Evolutionary conservation across 2,888 invertebrate species (phyloP).

Genomic region (Ypsolopha sequella): DNA sequence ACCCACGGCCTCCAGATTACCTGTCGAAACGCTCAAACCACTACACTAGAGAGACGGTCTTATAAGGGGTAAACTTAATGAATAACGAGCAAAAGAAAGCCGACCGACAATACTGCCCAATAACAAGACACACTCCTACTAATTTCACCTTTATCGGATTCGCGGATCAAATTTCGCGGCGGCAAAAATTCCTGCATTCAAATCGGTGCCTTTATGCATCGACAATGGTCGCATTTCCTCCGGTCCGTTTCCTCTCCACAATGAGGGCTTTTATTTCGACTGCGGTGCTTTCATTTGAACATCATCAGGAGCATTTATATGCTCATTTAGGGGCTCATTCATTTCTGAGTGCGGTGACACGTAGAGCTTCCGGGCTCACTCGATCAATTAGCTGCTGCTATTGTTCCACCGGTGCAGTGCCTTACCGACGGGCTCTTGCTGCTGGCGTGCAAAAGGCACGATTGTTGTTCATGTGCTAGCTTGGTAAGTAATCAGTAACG

Average conservation of each 20-base stretch:
- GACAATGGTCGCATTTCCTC: constrained; percentile 27
- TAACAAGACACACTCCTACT: constrained; percentile 35
- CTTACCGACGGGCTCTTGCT: too few species aligned
- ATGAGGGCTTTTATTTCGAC: constrained; percentile 24
- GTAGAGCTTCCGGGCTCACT: constrained; percentile 35
- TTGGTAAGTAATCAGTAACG: background rate
- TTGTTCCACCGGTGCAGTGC: background rate
- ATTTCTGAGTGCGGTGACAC: constrained; percentile 35
- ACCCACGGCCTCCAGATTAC: too few species aligned
- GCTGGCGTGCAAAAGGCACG: background rate
- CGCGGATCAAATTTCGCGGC: constrained; percentile 26
- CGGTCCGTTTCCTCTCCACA: constrained; percentile 30
- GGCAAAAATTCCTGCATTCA: constrained; percentile 22
- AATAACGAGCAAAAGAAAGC: constrained; percentile 10
- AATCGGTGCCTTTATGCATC: constrained; percentile 45
- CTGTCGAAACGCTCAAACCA: too few species aligned
- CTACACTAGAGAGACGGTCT: too few species aligned
- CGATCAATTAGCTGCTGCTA: constrained; percentile 44
- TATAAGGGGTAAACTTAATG: too few species aligned
- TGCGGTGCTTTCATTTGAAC: constrained; percentile 18
- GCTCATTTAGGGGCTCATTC: constrained; percentile 49
- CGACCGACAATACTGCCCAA: background rate
- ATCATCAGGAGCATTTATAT: constrained; percentile 40
- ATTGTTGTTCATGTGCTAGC: background rate
- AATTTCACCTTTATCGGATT: constrained; percentile 50